A percentile compares a stretch with the other conserved stretches of the same genome.
phyloP scores from a whole-genome alignment of 1,140 invertebrate genomes.

The Zaprionus taronus region DNA sequence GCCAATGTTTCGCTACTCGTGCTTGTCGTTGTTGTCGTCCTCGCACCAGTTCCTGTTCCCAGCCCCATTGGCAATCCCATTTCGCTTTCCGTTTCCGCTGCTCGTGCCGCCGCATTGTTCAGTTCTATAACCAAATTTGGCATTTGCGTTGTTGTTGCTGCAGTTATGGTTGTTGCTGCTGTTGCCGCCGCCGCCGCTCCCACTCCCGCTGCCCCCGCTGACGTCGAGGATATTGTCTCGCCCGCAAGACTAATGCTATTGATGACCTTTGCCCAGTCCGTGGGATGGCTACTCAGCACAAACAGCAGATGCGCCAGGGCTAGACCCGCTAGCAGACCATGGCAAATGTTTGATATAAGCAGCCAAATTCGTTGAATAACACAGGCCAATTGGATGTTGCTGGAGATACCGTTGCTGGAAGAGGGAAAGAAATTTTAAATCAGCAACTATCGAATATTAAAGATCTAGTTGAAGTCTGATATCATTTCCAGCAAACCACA shows the following conservation, averaged over 20 bases:
- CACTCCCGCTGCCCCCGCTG: slow-evolving; percentile 27
- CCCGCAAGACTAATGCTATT: slow-evolving; percentile 76
- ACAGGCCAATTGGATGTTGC: slow-evolving; percentile 80
- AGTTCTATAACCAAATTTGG: slow-evolving; percentile 43
- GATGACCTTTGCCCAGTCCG: slow-evolving; percentile 81
- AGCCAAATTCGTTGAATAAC: slow-evolving; percentile 84
- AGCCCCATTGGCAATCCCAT: background rate
- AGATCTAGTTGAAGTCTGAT: too few species aligned
- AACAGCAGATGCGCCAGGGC: slow-evolving; percentile 83
- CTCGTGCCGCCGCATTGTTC: slow-evolving; percentile 12
- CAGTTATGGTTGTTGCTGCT: slow-evolving; percentile 31
- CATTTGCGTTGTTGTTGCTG: slow-evolving; percentile 31
- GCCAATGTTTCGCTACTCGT: slow-evolving; percentile 54
- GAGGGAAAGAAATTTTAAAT: background rate
- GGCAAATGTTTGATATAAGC: slow-evolving; percentile 83
- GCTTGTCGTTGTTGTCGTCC: slow-evolving; percentile 15
- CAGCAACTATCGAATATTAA: too few species aligned
- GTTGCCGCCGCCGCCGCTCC: slow-evolving; percentile 14
- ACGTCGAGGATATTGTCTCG: slow-evolving; percentile 65
- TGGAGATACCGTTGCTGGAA: slow-evolving; percentile 72
- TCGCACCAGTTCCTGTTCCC: slow-evolving; percentile 3
- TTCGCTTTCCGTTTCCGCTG: slow-evolving; percentile 12
- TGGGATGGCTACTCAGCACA: slow-evolving; percentile 77
- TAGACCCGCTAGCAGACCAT: slow-evolving; percentile 83
- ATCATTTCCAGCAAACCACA: too few species aligned